Conservation (phyloP, 2,797 vertebrate genomes). For the Xyrichtys novacula region DNA sequence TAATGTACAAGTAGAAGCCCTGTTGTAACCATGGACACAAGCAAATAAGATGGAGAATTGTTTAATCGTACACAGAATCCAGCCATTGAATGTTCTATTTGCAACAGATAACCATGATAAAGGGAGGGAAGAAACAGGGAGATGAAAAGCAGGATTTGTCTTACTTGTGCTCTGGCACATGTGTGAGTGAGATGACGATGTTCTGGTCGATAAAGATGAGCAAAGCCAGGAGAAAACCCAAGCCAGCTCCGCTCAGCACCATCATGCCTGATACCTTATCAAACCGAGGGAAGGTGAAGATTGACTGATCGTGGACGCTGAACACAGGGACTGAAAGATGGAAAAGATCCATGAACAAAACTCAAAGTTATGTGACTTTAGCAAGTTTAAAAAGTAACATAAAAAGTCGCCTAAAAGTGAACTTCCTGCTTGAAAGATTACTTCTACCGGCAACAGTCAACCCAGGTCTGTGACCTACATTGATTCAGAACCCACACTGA, state of each 20-base stretch:
- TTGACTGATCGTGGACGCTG: slow-evolving; percentile 83
- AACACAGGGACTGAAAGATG: slow-evolving; percentile 83
- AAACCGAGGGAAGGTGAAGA: slow-evolving; percentile 89
- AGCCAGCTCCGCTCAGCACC: slow-evolving; percentile 86
- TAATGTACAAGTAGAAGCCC: no score
- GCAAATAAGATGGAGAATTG: no score
- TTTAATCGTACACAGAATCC: not conserved
- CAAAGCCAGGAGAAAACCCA: slow-evolving; percentile 94
- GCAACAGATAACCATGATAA: no score
- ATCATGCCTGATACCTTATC: slow-evolving; percentile 86
- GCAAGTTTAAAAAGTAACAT: not conserved
- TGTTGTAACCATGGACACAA: no score
- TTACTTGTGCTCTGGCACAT: slow-evolving; percentile 95
- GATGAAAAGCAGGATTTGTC: slow-evolving; percentile 2
- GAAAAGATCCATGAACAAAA: not conserved
- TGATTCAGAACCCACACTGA: slow-evolving; percentile 13
- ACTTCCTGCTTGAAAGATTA: slow-evolving; percentile 9
- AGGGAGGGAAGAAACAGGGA: not conserved
- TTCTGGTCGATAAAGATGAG: slow-evolving; percentile 98
- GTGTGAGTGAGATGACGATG: slow-evolving; percentile 94
- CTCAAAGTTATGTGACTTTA: not conserved
- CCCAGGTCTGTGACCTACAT: slow-evolving; percentile 15
- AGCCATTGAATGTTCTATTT: not conserved
- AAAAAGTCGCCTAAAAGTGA: not conserved
- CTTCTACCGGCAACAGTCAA: slow-evolving; percentile 20